These are phyloP conservation scores for Paracentrotus lividus DNA, from an alignment of 53 echinoderm and acorn worm species.

Conservation along the genomic window DNA sequence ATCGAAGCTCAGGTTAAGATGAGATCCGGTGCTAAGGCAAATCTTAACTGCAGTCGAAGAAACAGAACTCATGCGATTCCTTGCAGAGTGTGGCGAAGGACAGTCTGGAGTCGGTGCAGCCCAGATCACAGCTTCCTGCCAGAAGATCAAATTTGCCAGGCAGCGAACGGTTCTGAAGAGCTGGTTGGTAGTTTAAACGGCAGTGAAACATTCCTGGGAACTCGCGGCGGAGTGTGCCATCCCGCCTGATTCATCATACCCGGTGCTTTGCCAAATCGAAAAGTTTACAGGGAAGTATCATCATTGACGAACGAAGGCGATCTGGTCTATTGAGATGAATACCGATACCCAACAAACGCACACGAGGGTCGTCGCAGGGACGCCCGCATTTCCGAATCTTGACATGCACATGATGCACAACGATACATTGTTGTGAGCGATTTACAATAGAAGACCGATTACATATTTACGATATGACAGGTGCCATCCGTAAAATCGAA, in stretches of 20 bases:
- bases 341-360: conserved; percentile 41
- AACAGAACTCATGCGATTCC: neutral
- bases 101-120: conserved; percentile 4
- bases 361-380: neutral
- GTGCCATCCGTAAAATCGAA: neutral
- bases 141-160: conserved; percentile 55
- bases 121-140: conserved; percentile 45
- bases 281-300: neutral
- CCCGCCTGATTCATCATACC: conserved; percentile 20
- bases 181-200: conserved; percentile 42
- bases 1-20: neutral
- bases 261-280: neutral
- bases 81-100: neutral
- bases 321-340: conserved; percentile 49
- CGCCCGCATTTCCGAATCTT: conserved; percentile 49
- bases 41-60: conserved; percentile 26
- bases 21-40: neutral
- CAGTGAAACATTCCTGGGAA: conserved; percentile 57
- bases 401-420: conserved; percentile 27
- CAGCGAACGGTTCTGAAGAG: conserved; percentile 45
- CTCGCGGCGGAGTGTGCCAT: neutral
- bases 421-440: conserved; percentile 45
- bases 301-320: conserved; percentile 53
- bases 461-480: conserved; percentile 50
- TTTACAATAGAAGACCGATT: conserved; percentile 50